phyloP scores from a whole-genome alignment of 2,797 vertebrate species.

The Lepilemur ruficaudatus region DNA sequence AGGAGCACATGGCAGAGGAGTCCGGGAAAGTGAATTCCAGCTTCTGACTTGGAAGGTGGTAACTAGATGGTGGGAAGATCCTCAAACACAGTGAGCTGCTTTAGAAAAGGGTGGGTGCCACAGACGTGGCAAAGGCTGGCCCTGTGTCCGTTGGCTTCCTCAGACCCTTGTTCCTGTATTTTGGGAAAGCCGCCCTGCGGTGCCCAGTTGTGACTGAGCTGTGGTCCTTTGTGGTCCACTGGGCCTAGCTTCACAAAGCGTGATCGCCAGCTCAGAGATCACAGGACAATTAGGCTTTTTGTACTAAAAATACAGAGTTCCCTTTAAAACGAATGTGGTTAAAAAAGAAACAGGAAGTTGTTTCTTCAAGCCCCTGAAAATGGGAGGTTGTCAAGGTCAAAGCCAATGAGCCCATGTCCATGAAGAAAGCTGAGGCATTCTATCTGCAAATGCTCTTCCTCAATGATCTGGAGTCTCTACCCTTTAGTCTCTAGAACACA shows the following conservation, averaged over 20 bases:
- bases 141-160: background rate
- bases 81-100: background rate
- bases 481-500: background rate
- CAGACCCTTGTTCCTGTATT: background rate
- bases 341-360: background rate
- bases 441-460: background rate
- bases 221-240: background rate
- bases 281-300: background rate
- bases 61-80: background rate
- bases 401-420: background rate
- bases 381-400: background rate
- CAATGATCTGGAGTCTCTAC: background rate
- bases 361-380: background rate
- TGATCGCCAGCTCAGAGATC: background rate
- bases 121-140: background rate
- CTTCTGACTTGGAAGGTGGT: background rate
- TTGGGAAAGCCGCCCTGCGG: background rate
- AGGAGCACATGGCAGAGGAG: background rate
- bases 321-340: background rate
- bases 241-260: background rate
- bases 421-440: background rate
- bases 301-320: background rate
- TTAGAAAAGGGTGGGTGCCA: background rate
- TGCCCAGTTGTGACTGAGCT: background rate
- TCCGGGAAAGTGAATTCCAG: background rate